Base-by-base conservation (phyloP, 2,888 invertebrate genomes). In the Chymomyza fuscimana region DNA sequence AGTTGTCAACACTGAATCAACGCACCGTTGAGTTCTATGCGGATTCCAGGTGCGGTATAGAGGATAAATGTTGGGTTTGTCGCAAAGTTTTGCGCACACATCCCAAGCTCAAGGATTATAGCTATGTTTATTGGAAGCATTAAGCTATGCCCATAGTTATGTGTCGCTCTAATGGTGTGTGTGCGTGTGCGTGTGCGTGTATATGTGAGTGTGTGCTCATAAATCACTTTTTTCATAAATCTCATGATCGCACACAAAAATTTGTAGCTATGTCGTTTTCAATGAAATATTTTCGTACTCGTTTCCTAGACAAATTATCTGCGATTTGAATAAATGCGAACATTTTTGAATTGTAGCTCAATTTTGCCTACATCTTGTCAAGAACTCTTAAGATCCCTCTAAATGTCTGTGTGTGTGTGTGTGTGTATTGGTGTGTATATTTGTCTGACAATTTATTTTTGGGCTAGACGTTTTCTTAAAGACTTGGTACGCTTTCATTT, bases 1-100 rank as follows among this genome's bases (percentile, higher is more conserved):
- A 92, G 70, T 73, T 92, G 72, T 90, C 91, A 70, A 81, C 90
- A 56, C 81, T 92, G 46, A 92, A 91, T 81, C 89, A 90, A 75
- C 90, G 89, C 74, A 91, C 92, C 46, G 90, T 89, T 22, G 91
- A 91, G 76, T 90, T 91, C 84, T 91, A 91, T 83, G 89, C 91
- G 79, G 91, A 92, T 82, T 91, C 92, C 89, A 92, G 92, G 92
- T 92, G 91, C 76, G 91, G 89, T 77, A 89, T 90, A 79, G 83
- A 82, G 74, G 89, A 90, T 88, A 91, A 91, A 87, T 91, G 91
- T 88, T 91, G 90, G 89, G 87, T 91, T 36, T 91, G 91, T 82
- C 91, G 91, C 79, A 91, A 91, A 72, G 91, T 91, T 15, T 73
- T 90, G 89, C 89, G 90, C 67, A 88, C 88, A 72, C 91, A 91